Conservation (phyloP, 2,888 invertebrate species). For the Temnothorax rugatulus region DNA sequence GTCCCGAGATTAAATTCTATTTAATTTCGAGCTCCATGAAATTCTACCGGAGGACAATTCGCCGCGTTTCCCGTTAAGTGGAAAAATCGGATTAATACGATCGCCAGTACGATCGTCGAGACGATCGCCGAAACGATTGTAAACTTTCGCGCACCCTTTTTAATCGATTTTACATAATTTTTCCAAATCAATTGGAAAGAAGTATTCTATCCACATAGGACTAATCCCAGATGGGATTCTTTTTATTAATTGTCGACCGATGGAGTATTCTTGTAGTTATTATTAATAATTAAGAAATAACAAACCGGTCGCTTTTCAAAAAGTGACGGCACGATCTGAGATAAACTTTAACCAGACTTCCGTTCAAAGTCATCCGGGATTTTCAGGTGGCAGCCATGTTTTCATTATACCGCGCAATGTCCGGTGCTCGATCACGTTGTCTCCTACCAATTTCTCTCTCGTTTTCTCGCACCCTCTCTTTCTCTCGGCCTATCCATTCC, state of each 20-base stretch:
- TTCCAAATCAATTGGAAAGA: neutral
- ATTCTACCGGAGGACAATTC: slow-evolving; percentile 60
- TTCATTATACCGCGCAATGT: slow-evolving; percentile 83
- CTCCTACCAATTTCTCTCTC: slow-evolving; percentile 63
- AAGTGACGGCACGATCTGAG: neutral
- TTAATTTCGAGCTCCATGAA: slow-evolving; percentile 81
- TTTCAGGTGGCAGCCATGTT: slow-evolving; percentile 83
- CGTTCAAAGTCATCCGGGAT: slow-evolving; percentile 67
- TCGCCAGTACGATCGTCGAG: neutral
- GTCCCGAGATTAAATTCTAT: slow-evolving; percentile 84
- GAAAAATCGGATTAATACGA: slow-evolving; percentile 66
- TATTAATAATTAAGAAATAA: neutral
- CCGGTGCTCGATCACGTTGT: slow-evolving; percentile 83
- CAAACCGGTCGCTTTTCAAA: slow-evolving; percentile 5
- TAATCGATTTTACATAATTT: neutral
- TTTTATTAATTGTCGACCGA: neutral
- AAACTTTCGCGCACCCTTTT: neutral
- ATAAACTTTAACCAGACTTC: slow-evolving; percentile 35
- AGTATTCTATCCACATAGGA: neutral
- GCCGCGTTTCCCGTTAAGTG: slow-evolving; percentile 57
- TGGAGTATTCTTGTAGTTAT: neutral
- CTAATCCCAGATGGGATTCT: neutral
- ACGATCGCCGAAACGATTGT: neutral
- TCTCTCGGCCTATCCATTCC: slow-evolving; percentile 61
- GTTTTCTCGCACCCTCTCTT: slow-evolving; percentile 65